Evolutionary conservation across 2,888 invertebrate species (phyloP).

Genomic region (Eupithecia tripunctaria): DNA sequence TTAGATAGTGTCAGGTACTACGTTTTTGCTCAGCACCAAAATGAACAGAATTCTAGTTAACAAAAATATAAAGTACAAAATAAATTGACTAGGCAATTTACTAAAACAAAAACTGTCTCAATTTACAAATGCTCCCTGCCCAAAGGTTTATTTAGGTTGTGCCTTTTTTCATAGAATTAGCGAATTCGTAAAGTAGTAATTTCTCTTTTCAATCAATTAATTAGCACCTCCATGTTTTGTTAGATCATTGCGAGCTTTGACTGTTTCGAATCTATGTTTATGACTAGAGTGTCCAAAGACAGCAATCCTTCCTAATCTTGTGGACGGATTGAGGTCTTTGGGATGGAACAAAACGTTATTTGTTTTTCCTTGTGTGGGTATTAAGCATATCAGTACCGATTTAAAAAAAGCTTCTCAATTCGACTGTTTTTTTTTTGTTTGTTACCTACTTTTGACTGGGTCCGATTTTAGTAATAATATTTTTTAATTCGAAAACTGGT

Average conservation of each 20-base stretch:
- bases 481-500: too few relatives aligned
- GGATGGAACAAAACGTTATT: not conserved
- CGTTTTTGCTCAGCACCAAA: not conserved
- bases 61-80: not conserved
- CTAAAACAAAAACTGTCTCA: slow-evolving; percentile 1
- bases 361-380: not conserved
- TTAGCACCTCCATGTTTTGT: too few relatives aligned
- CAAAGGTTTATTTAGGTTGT: not conserved
- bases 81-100: not conserved
- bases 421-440: too few relatives aligned
- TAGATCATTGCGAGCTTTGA: too few relatives aligned
- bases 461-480: too few relatives aligned
- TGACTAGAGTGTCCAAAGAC: too few relatives aligned
- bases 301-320: too few relatives aligned
- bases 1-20: not conserved
- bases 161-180: not conserved
- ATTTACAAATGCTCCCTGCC: not conserved
- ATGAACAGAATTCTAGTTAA: not conserved
- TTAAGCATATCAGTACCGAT: not conserved
- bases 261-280: too few relatives aligned
- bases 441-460: too few relatives aligned
- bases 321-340: too few relatives aligned
- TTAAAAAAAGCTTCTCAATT: too few relatives aligned
- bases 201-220: not conserved
- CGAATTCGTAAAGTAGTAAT: not conserved